Evolutionary conservation across 1,140 invertebrate species (phyloP).

Genomic region (Drosophila kurseongensis): DNA sequence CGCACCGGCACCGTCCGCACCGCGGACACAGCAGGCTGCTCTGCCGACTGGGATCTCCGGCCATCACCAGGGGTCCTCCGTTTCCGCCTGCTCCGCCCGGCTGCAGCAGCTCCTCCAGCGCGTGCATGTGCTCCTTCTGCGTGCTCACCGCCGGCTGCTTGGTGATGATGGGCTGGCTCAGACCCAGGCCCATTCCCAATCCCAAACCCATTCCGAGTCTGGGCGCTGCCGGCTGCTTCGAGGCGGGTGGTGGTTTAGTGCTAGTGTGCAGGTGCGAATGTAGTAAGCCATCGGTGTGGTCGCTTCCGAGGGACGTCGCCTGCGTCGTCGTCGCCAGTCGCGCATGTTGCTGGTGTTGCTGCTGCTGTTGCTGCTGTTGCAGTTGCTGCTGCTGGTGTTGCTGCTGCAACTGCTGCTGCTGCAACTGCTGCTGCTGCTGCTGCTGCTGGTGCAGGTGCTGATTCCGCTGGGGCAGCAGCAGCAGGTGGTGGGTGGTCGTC

Average conservation of each 20-base stretch:
- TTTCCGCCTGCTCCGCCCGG: conserved; percentile 40
- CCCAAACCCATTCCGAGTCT: conserved; percentile 9
- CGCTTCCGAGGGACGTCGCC: conserved; percentile 52
- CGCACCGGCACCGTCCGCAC: conserved; percentile 94
- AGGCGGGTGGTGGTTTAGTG: conserved; percentile 60
- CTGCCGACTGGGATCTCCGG: conserved; percentile 60
- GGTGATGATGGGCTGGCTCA: conserved; percentile 85
- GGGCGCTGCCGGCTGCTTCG: conserved; percentile 45
- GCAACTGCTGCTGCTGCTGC: conserved; percentile 40
- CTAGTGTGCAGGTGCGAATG: conserved; percentile 73
- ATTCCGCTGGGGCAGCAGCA: conserved; percentile 74
- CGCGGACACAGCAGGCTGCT: conserved; percentile 89
- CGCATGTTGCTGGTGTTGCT: conserved; percentile 52
- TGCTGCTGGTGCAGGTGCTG: conserved; percentile 66
- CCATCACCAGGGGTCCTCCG: conserved; percentile 63
- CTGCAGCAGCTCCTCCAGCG: conserved; percentile 61
- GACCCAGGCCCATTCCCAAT: conserved; percentile 23
- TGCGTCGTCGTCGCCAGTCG: conserved; percentile 60
- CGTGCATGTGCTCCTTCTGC: conserved; percentile 85
- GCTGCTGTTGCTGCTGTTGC: conserved; percentile 15
- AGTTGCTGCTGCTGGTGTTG: conserved; percentile 39
- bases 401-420: conserved; percentile 41
- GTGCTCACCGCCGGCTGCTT: conserved; percentile 86
- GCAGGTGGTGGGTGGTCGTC: conserved; percentile 79
- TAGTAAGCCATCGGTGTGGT: conserved; percentile 79